Evolutionary conservation across 2,797 vertebrate genomes (phyloP).

Genomic region (Karalla daura): DNA sequence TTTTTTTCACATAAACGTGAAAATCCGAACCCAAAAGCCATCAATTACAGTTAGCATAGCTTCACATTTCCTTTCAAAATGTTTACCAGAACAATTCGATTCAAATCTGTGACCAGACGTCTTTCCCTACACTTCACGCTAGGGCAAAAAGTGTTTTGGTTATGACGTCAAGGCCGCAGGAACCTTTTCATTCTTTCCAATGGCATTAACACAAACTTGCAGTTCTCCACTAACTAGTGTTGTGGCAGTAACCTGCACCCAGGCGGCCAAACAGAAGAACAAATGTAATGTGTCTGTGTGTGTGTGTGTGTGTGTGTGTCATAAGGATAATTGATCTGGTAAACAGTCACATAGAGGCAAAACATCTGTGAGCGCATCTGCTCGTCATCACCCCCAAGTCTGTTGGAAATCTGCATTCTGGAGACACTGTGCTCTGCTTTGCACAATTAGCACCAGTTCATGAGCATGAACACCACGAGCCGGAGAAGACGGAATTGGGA

Average conservation of each 20-base stretch:
- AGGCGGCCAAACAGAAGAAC: slow-evolving; percentile 46
- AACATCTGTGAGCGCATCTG: slow-evolving; percentile 76
- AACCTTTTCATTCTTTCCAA: background rate
- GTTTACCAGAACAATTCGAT: slow-evolving; percentile 6
- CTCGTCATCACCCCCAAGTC: slow-evolving; percentile 45
- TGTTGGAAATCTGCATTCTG: slow-evolving; percentile 44
- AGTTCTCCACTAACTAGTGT: slow-evolving; percentile 20
- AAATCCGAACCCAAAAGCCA: background rate
- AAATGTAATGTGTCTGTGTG: slow-evolving; percentile 62
- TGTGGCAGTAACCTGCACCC: slow-evolving; percentile 35
- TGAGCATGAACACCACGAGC: slow-evolving; percentile 41
- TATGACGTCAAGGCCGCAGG: background rate
- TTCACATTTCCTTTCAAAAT: slow-evolving; percentile 3
- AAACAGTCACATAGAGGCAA: slow-evolving; percentile 67
- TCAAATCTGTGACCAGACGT: background rate
- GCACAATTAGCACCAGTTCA: slow-evolving; percentile 53
- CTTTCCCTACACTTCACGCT: background rate
- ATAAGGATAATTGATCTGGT: slow-evolving; percentile 68
- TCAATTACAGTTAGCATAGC: slow-evolving; percentile 4
- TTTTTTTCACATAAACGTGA: background rate
- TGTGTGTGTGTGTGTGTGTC: too few relatives aligned
- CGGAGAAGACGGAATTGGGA: slow-evolving; percentile 24
- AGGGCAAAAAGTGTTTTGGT: background rate
- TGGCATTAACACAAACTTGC: background rate
- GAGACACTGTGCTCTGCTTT: slow-evolving; percentile 38